Conservation (phyloP, 1,140 invertebrate species). For the Whitmania pigra region DNA sequence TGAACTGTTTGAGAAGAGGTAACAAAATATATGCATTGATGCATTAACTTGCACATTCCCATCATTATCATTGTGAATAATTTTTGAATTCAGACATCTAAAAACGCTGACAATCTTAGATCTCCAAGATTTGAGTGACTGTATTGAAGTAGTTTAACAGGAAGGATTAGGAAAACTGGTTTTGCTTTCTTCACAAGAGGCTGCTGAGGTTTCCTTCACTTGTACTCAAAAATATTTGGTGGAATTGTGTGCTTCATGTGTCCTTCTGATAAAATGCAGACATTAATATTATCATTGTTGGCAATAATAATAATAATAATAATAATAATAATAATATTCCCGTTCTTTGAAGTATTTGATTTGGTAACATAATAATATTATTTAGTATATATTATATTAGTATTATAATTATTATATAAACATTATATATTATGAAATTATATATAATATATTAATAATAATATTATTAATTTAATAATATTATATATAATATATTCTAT, state of each 20-base stretch:
- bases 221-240: background rate
- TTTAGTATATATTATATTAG: no score
- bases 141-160: slow-evolving; percentile 56
- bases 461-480: no score
- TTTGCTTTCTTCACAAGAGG: slow-evolving; percentile 31
- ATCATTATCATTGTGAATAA: background rate
- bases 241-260: background rate
- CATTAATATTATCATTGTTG: no score
- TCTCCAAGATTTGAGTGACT: slow-evolving; percentile 64
- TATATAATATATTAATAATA: no score
- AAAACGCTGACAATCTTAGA: slow-evolving; percentile 65
- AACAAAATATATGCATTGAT: slow-evolving; percentile 11
- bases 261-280: background rate
- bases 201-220: background rate
- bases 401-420: no score
- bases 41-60: slow-evolving; percentile 1
- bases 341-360: no score
- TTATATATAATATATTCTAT: no score
- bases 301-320: no score
- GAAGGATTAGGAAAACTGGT: slow-evolving; percentile 57
- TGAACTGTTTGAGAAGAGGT: slow-evolving; percentile 69
- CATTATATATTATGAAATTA: no score
- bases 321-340: no score
- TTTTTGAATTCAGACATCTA: slow-evolving; percentile 44
- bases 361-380: no score